A percentile compares a stretch with the other conserved stretches of the same genome.
These are phyloP conservation scores for Rhegmatorhina hoffmannsi DNA, from an alignment of 2,113 vertebrate species.

Conservation along the genomic window DNA sequence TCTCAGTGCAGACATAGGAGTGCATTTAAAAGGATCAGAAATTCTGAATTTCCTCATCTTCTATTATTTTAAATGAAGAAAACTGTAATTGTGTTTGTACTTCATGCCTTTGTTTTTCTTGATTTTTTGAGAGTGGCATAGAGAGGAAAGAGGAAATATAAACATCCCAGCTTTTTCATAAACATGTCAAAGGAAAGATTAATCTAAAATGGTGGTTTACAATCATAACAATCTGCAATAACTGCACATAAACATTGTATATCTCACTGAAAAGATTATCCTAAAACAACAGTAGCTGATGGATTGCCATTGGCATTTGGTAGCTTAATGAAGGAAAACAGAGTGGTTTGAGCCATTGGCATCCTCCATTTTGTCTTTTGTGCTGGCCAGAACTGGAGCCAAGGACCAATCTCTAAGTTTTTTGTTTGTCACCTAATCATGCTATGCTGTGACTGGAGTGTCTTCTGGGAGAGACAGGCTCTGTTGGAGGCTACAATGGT, in stretches of 20 bases:
- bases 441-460: background rate
- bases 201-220: background rate
- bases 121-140: background rate
- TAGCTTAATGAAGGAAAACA: background rate
- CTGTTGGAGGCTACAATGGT: accelerated
- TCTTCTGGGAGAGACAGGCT: background rate
- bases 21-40: background rate
- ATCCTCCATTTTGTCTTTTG: background rate
- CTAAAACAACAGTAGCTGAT: background rate
- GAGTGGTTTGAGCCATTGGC: background rate
- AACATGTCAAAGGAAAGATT: background rate
- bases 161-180: background rate
- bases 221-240: background rate
- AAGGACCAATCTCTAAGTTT: background rate
- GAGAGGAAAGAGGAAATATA: background rate
- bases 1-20: background rate
- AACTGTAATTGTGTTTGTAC: background rate
- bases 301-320: background rate
- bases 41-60: background rate
- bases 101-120: background rate
- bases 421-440: accelerated
- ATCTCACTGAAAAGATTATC: background rate
- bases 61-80: background rate
- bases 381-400: background rate
- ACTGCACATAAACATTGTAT: background rate